These are phyloP conservation scores for Eupristina koningsbergeri DNA, from an alignment of 1,140 invertebrate genomes.

Conservation along the genomic window DNA sequence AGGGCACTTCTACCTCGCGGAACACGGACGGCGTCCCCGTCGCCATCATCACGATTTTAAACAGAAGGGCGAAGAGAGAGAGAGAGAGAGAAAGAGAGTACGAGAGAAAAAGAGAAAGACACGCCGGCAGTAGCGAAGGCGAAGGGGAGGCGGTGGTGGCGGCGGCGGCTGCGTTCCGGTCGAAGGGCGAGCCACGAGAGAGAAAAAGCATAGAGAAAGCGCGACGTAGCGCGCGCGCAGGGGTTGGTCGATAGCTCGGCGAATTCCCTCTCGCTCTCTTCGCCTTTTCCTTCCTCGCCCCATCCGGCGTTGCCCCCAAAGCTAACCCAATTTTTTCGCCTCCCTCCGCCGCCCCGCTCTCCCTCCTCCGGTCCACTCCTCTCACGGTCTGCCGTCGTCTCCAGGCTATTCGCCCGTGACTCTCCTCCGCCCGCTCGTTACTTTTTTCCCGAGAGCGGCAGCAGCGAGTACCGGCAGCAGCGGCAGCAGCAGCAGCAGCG, in stretches of 20 bases:
- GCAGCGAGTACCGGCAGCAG: background rate
- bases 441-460: background rate
- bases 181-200: constrained; percentile 31
- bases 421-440: background rate
- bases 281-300: background rate
- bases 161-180: constrained; percentile 29
- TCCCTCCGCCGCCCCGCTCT: background rate
- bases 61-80: background rate
- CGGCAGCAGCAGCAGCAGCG: too few relatives aligned
- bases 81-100: background rate
- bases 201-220: background rate
- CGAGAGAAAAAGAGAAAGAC: background rate
- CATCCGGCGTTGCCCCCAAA: background rate
- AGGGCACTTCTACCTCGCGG: background rate
- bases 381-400: background rate
- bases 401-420: background rate
- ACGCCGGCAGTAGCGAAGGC: background rate
- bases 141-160: constrained; percentile 14
- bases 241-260: constrained; percentile 65
- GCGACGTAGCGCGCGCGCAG: constrained; percentile 52
- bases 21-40: too few relatives aligned
- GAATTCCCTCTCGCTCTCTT: constrained; percentile 47
- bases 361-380: background rate
- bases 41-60: too few relatives aligned
- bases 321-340: constrained; percentile 52